Percentiles rank a stretch among this genome's conserved stretches.
Conservation (phyloP, 2,113 vertebrate genomes). For the Calyptomena viridis region DNA sequence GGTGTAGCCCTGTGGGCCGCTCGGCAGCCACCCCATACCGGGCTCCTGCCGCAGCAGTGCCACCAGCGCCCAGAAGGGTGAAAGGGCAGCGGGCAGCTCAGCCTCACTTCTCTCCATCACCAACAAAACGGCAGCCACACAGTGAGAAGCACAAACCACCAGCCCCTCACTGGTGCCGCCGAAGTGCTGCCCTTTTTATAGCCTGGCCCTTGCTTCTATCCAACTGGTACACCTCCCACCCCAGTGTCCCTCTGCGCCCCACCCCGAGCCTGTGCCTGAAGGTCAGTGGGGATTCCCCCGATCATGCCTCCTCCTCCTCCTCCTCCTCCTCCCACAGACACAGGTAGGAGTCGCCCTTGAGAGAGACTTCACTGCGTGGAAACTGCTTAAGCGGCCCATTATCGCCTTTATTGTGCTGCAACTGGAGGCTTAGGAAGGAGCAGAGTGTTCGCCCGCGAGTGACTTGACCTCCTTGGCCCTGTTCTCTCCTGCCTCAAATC, state of each 20-base stretch:
- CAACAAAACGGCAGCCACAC: fast-evolving
- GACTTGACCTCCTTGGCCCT: background rate
- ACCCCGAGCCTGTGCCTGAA: background rate
- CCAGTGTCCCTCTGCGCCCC: too few species aligned
- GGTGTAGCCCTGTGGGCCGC: fast-evolving
- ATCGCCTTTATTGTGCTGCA: background rate
- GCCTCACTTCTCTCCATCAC: fast-evolving
- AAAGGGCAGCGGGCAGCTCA: fast-evolving
- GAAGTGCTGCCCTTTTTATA: background rate
- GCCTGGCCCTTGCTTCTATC: fast-evolving
- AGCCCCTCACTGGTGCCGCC: fast-evolving
- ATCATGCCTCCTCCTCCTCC: background rate
- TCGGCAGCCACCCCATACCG: background rate
- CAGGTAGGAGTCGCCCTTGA: background rate
- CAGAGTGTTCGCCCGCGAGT: fast-evolving
- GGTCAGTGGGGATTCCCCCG: fast-evolving
- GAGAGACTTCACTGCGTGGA: fast-evolving
- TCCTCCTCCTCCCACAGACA: background rate
- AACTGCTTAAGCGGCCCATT: background rate
- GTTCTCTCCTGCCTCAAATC: background rate
- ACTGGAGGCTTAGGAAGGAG: too few species aligned
- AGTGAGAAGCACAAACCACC: fast-evolving
- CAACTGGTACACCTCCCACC: background rate
- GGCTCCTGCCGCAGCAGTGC: background rate
- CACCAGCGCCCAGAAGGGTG: background rate